Evolutionary conservation across 2,888 invertebrate genomes (phyloP), one percentile per base, ranked within the genome.

Genomic region (Flexamia atlantica): DNA sequence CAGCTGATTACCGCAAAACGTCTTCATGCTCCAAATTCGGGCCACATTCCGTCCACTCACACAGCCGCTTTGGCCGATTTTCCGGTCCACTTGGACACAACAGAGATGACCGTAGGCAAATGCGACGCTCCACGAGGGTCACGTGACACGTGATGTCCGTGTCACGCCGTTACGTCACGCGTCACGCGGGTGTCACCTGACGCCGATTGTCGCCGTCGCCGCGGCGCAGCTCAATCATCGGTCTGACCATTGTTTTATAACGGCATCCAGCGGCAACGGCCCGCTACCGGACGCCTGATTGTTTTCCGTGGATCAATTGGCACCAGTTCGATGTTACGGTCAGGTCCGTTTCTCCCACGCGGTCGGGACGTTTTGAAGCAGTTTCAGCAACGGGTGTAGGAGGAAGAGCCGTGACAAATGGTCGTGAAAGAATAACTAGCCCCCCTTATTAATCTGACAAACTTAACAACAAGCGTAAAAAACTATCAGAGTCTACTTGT

Each of bases 1-100:
- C 28, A 9, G 28, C 30, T 10, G 28, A 64, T 64, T 64, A 28
- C 64, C 30, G 64, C 25, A 64, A 9, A 72, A 17, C 36, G n/a
- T 23, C 72, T 36, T 30, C 32, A 40, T 72, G 72, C 20, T 23
- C 72, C 40, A 72, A n/a, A 68, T 68, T 60, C 25, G 14, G 60
- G 25, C 7, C 14, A 30, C 70, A 70, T 72, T 76, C 25, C 50
- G 46, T 28, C 50, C 42, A 9, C 46, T 76, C 46, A 76, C 28
- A 46, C 25, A 28, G 9, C 32, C 32, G 42, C 36, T 3, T 72
- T 72, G 36, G 25, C 50, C 23, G 46, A 76, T 76, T 42, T 76
- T 14, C 36, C 76, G 76, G 76, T 42, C 76, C 76, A 76, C 46
- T 76, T 76, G 76, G 10, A 46, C 68, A 68, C 17, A 68, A 23